phyloP scores from a whole-genome alignment of 2,797 vertebrate genomes.

The Tarsius wallacei region DNA sequence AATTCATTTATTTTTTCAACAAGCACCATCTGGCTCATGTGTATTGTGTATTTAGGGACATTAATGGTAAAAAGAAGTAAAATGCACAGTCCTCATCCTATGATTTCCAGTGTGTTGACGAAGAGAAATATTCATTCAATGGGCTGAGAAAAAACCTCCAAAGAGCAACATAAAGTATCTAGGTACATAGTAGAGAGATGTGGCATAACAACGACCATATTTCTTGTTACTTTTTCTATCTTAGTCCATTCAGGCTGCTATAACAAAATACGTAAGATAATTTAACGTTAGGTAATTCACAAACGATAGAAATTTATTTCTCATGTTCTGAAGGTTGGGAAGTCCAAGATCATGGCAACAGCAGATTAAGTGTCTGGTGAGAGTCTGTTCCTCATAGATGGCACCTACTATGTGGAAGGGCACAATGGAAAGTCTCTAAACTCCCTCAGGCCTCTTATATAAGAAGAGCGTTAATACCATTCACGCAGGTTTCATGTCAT shows the following conservation, averaged over 20 bases:
- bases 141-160: not conserved
- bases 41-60: not conserved
- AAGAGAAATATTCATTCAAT: not conserved
- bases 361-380: not conserved
- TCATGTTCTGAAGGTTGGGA: not conserved
- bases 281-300: not conserved
- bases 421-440: not conserved
- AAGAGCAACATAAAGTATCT: not conserved
- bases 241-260: not conserved
- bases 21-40: not conserved
- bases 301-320: not conserved
- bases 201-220: not conserved
- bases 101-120: not conserved
- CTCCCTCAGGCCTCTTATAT: not conserved
- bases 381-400: not conserved
- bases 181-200: not conserved
- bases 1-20: not conserved
- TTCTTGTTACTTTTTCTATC: not conserved
- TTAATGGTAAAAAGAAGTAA: not conserved
- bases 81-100: not conserved
- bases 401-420: not conserved
- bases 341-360: not conserved
- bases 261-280: not conserved
- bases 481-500: not conserved
- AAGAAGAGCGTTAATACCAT: not conserved